Conservation (phyloP, 2,888 invertebrate species). For the Eupithecia insigniata region DNA sequence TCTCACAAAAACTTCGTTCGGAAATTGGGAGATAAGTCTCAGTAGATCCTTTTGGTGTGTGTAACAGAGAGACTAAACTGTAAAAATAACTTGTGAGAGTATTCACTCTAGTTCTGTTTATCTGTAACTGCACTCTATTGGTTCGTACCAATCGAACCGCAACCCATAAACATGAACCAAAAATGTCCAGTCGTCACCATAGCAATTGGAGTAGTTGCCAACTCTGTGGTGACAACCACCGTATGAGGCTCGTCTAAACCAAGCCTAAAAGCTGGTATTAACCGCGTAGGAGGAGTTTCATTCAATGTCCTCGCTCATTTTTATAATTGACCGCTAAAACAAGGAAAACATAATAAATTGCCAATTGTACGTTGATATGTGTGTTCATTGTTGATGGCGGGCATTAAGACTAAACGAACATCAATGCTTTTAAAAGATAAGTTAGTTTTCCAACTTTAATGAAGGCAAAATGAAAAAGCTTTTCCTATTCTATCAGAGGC, state of each 20-base stretch:
- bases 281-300: slow-evolving; percentile 18
- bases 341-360: slow-evolving; percentile 33
- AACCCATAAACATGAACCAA: not conserved
- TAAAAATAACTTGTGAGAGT: not conserved
- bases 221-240: not conserved
- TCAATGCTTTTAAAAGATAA: not conserved
- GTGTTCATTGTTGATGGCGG: slow-evolving; percentile 23
- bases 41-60: no score
- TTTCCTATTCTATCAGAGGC: not conserved
- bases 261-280: not conserved
- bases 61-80: no score
- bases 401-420: not conserved
- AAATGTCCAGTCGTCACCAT: not conserved
- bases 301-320: slow-evolving; percentile 48
- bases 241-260: not conserved
- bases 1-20: no score
- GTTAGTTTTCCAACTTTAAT: not conserved
- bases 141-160: not conserved
- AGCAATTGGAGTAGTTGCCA: not conserved
- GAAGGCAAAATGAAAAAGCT: not conserved
- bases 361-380: slow-evolving; percentile 25
- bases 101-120: not conserved
- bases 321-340: slow-evolving; percentile 41
- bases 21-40: no score
- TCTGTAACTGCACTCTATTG: not conserved